These are phyloP conservation scores for Zeuzera pyrina DNA, from an alignment of 2,888 invertebrate species.

Conservation along the genomic window DNA sequence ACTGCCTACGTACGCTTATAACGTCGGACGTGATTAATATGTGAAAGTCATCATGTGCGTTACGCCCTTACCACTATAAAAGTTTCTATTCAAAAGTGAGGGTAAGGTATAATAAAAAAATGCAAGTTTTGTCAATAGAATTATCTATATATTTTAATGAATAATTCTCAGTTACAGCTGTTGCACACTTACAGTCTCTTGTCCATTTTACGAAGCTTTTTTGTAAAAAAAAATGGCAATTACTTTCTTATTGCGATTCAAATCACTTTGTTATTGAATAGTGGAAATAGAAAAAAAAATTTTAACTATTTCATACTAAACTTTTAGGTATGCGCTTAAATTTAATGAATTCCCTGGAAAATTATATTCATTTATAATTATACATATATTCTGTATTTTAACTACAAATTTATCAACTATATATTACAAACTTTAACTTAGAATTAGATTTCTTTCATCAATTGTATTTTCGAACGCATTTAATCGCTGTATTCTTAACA, in stretches of 20 bases:
- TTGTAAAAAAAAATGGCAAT: constrained; percentile 54
- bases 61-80: background rate
- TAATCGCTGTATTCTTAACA: no score
- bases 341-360: constrained; percentile 70
- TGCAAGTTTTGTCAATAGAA: constrained; percentile 63
- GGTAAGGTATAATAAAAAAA: constrained; percentile 15
- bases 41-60: background rate
- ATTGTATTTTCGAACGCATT: constrained; percentile 48
- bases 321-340: constrained; percentile 49
- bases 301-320: constrained; percentile 25
- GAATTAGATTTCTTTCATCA: constrained; percentile 56
- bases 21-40: no score
- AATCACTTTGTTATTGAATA: constrained; percentile 26
- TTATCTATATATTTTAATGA: constrained; percentile 73
- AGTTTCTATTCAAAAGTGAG: background rate
- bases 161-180: constrained; percentile 69
- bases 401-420: constrained; percentile 70
- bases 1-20: no score
- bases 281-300: constrained; percentile 11
- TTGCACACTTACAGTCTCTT: constrained; percentile 54
- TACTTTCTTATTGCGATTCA: constrained; percentile 39
- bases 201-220: constrained; percentile 41
- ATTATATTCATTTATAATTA: constrained; percentile 70
- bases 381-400: constrained; percentile 71
- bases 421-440: constrained; percentile 68